phyloP scores from a whole-genome alignment of 2,113 vertebrate species.

The Bolborhynchus lineola region DNA sequence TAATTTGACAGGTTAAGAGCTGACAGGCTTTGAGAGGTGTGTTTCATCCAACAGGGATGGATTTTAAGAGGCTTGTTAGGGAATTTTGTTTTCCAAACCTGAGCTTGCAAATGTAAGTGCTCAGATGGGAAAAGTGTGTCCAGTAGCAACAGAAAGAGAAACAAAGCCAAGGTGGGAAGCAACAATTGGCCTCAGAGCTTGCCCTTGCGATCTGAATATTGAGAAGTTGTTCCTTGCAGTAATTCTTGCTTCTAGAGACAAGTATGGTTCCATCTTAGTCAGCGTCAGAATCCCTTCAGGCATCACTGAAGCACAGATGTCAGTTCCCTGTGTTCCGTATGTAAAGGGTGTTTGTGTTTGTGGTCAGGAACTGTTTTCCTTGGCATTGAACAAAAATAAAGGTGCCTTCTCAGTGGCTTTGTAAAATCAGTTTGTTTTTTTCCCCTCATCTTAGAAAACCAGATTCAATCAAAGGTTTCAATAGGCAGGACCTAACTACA shows the following conservation, averaged over 20 bases:
- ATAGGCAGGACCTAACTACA: not conserved
- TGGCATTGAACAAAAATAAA: not conserved
- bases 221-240: not conserved
- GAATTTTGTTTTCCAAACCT: not conserved
- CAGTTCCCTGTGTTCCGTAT: not conserved
- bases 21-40: not conserved
- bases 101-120: not conserved
- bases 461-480: not conserved
- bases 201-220: not conserved
- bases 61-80: not conserved
- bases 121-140: not conserved
- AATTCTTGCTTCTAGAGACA: not conserved
- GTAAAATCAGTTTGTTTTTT: not conserved
- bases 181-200: not conserved
- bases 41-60: not conserved
- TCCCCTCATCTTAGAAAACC: not conserved
- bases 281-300: not conserved
- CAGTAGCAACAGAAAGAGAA: not conserved
- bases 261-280: not conserved
- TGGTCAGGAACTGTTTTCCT: not conserved
- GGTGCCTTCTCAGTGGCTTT: not conserved
- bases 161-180: not conserved
- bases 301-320: not conserved
- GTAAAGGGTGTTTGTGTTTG: not conserved
- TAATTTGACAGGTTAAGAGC: constrained; percentile 17